A percentile compares a stretch with the other conserved stretches of the same genome.
Evolutionary conservation across 2,797 vertebrate species (phyloP).

Genomic region (Orestias chungarensis): DNA sequence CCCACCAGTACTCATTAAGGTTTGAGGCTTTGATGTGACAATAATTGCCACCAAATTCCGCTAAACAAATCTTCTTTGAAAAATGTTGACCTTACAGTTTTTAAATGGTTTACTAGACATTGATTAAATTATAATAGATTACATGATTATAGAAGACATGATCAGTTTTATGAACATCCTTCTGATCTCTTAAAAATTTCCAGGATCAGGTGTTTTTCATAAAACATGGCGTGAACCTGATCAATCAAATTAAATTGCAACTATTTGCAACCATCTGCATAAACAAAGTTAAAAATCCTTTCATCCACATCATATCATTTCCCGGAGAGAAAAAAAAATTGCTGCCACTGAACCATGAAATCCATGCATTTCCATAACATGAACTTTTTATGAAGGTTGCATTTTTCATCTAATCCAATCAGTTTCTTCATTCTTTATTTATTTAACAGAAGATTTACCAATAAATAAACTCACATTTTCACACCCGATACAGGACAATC

Average conservation of each 20-base stretch:
- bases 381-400: constrained; percentile 8
- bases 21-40: not conserved
- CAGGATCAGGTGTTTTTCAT: not conserved
- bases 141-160: not conserved
- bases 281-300: constrained; percentile 3
- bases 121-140: not conserved
- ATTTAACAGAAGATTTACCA: not conserved
- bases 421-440: constrained; percentile 14
- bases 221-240: not conserved
- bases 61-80: not conserved
- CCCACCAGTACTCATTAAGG: not conserved
- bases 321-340: constrained; percentile 9
- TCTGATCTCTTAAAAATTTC: not conserved
- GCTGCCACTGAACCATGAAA: constrained; percentile 16
- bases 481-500: not conserved
- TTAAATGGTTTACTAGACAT: not conserved
- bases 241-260: not conserved
- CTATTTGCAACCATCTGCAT: not conserved
- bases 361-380: constrained; percentile 9
- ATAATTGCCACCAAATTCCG: not conserved
- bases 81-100: not conserved
- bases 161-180: not conserved
- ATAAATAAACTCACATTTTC: constrained; percentile 17
- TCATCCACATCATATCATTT: too few species aligned
- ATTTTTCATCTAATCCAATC: constrained; percentile 25